Evolutionary conservation across 92 coral and sea anemone species (phyloP), one percentile per base, ranked within the genome.

Genomic region (Epizoanthus ramosus): DNA sequence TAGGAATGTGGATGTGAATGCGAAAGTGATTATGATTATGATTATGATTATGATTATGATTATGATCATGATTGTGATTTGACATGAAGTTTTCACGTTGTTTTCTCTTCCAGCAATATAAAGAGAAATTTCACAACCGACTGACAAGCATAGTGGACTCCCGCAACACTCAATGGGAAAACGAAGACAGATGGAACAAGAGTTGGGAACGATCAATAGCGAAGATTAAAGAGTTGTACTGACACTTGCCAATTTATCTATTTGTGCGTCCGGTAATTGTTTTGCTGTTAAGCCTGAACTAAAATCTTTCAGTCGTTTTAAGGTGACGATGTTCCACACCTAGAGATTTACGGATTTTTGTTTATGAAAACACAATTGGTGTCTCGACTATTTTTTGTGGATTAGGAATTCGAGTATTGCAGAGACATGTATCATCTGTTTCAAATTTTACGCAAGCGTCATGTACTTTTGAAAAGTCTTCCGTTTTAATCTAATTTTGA

Each of bases 171-270:
- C 88, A 89, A 45, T 68, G 89, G 1, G 89, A 87, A 68, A 88
- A 95, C 53, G 98, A 89, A 41, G 98, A 84, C 66, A 87, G 93
- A 69, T 95, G 98, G 98, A 85, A 84, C 35, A 85, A 81, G 54
- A 95, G 93, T 63, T 95, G 98, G 98, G 64, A 93, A 75, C 63
- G 93, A 74, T 95, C 98, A 5, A 90, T 93, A 41, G 84, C 81
- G 53, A 91, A 92, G 79, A 95, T 95, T 50, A 92, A 95, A 81
- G 92, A 95, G 71, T 88, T 95, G 60, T 93, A 95, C 56, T 95
- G 71, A 93, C 54, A 69, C 39, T 25, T 33, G 68, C 10, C 31
- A 5, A 3, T 35, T 33, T 6, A 1, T 16, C 8, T 19, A 35
- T 10, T 63, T 25, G 14, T 12, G 15, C n/a, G 18, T 1, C 18